Evolutionary conservation across 2,113 vertebrate species (phyloP), one percentile per base, ranked within the genome.

Genomic region (Gavialis gangeticus): DNA sequence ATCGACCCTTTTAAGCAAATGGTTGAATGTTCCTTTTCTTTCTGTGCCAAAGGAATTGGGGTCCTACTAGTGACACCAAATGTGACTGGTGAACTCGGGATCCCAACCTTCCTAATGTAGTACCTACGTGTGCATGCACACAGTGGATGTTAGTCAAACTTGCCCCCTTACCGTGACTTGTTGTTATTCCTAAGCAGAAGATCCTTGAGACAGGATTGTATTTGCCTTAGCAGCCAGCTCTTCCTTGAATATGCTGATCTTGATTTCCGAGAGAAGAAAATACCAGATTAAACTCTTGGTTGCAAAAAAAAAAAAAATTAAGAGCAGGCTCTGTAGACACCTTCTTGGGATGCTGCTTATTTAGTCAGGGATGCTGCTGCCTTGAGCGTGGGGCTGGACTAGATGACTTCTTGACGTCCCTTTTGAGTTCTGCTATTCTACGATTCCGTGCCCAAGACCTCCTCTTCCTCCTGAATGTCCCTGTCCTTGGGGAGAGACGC

Each of bases 181-280:
- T 1, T 11, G 1, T 11, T 95, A 92, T 79, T 19, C 21, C 12
- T 76, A 85, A 90, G 24, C 59, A 10, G 16, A 55, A 78, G 85
- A 19, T 21, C 18, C 67, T 19, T 12, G n/a, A 21, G 46, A 46
- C 46, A 46, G 46, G 46, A 46, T 46, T 46, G 19, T 46, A n/a
- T 55, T 11, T 4, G 71, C 21, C 57, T 67, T n/a, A 86, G 21
- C 11, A n/a, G 79, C 30, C 27, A 82, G 64, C 80, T 79, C 12
- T 89, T 91, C 55, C 17, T 90, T 73, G 84, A 55, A 60, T 95
- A 46, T 88, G 82, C 71, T 34, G 60, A 82, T 10, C n/a, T 90
- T 88, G 28, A 19, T 93, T 87, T 69, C 46, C 9, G 8, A 46
- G 46, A 46, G 46, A 46, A 46, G 46, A 46, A 46, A 46, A 46